These are phyloP conservation scores for Passer domesticus DNA, from an alignment of 2,113 vertebrate species.

Conservation along the genomic window DNA sequence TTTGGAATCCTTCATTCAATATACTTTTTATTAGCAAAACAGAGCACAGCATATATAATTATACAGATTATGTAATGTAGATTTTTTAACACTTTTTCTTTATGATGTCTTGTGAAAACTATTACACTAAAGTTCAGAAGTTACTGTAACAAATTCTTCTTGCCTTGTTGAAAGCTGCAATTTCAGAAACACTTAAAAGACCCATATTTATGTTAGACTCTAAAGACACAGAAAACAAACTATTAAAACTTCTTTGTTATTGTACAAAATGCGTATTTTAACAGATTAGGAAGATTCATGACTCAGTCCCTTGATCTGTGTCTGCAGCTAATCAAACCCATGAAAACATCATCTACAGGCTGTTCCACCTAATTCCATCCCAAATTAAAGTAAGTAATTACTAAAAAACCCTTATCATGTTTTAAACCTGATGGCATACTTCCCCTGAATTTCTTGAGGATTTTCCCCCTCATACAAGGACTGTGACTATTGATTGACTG, in stretches of 20 bases:
- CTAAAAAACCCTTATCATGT: neutral
- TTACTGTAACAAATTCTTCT: constrained; percentile 51
- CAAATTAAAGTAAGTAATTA: constrained; percentile 48
- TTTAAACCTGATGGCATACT: neutral
- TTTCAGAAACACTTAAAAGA: constrained; percentile 43
- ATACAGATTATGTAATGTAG: neutral
- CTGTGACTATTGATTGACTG: neutral
- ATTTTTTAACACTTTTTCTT: neutral
- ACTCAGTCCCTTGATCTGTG: constrained; percentile 55
- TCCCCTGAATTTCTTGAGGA: neutral
- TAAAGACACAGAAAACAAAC: constrained; percentile 36
- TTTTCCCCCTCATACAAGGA: neutral
- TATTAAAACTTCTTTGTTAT: constrained; percentile 58
- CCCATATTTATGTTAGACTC: constrained; percentile 41
- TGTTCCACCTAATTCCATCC: constrained; percentile 37
- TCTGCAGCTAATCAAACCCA: constrained; percentile 61
- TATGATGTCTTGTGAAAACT: constrained; percentile 28
- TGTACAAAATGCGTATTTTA: constrained; percentile 55
- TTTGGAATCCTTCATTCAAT: neutral
- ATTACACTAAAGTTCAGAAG: constrained; percentile 24
- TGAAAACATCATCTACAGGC: constrained; percentile 56
- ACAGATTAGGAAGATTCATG: constrained; percentile 40
- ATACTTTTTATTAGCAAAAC: neutral
- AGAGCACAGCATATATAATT: constrained; percentile 2
- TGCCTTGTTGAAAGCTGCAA: constrained; percentile 55